Conservation (phyloP, 2,888 invertebrate genomes). For the Epinotia nisella region DNA sequence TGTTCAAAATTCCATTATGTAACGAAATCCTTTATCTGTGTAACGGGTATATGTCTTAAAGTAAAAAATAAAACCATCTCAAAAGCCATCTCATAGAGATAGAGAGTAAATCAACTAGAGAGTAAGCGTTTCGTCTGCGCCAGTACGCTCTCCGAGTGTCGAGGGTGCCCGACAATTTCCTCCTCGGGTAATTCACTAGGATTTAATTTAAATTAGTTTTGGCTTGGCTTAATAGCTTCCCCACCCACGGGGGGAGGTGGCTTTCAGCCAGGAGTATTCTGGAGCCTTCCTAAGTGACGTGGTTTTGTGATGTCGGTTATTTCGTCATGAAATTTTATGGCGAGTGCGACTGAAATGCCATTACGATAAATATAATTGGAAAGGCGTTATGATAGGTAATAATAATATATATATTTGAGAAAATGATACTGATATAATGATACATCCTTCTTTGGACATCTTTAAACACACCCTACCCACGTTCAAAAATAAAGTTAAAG, state of each 20-base stretch:
- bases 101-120: no score
- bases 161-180: constrained; percentile 85
- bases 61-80: no score
- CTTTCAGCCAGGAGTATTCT: constrained; percentile 71
- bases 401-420: no score
- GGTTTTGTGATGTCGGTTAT: not conserved
- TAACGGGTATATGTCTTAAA: no score
- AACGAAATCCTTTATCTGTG: no score
- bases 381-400: no score
- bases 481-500: no score
- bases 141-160: constrained; percentile 74
- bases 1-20: no score
- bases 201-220: constrained; percentile 91
- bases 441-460: no score
- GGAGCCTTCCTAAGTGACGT: constrained; percentile 52
- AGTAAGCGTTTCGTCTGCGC: constrained; percentile 51
- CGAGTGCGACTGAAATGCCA: not conserved
- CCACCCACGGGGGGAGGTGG: constrained; percentile 80
- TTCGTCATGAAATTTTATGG: not conserved
- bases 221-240: constrained; percentile 95
- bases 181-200: constrained; percentile 89
- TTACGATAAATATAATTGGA: constrained; percentile 1
- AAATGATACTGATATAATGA: no score
- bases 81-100: no score
- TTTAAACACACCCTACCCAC: no score